Conservation (phyloP, 64 coral and sea anemone genomes). For the Orbicella faveolata region DNA sequence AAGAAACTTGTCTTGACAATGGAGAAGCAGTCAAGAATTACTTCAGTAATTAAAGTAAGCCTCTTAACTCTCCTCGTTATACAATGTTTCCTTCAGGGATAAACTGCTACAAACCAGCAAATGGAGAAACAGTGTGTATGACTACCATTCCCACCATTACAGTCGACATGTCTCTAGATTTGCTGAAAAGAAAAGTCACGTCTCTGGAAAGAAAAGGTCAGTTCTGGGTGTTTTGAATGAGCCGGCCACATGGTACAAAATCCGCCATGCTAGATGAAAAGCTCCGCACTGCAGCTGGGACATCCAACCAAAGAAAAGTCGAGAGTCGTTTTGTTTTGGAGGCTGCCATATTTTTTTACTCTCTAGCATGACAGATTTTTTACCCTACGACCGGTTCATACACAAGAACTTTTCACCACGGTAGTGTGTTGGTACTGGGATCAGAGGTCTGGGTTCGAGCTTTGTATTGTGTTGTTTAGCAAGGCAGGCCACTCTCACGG, state of each 20-base stretch:
- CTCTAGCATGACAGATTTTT: too few species aligned
- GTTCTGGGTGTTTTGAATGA: neutral
- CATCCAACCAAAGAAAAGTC: too few species aligned
- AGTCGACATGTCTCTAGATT: constrained; percentile 82
- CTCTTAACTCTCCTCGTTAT: neutral
- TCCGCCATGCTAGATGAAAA: too few species aligned
- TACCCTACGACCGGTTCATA: too few species aligned
- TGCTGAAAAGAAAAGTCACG: constrained; percentile 85
- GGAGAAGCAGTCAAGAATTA: too few species aligned
- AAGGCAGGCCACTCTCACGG: too few species aligned
- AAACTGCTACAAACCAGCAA: constrained; percentile 90
- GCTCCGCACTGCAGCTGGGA: too few species aligned
- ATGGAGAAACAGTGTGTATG: constrained; percentile 86
- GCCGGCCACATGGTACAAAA: too few species aligned
- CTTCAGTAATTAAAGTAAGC: neutral
- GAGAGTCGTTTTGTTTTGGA: neutral
- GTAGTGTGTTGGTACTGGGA: too few species aligned
- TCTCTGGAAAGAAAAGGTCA: constrained; percentile 39
- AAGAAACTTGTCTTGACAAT: too few species aligned
- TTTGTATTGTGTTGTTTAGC: too few species aligned
- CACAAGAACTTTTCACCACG: too few species aligned
- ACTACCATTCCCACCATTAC: constrained; percentile 75
- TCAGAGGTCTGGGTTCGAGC: neutral
- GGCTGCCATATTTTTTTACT: neutral
- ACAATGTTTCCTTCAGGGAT: constrained; percentile 36